Percentiles rank a stretch among this genome's conserved stretches.
phyloP scores from a whole-genome alignment of 2,797 vertebrate genomes.

The Pelobates cultripes region DNA sequence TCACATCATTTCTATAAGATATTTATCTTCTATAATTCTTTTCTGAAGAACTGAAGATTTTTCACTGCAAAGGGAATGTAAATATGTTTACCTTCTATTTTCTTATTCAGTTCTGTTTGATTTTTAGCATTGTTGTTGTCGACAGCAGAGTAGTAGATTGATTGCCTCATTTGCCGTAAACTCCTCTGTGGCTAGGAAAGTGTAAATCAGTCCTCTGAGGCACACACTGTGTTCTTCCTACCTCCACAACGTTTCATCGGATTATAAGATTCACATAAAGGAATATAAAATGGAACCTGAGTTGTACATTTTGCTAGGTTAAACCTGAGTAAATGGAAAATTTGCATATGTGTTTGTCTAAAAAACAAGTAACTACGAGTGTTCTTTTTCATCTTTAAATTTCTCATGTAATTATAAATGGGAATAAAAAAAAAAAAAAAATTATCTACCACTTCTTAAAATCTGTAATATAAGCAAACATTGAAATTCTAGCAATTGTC shows the following conservation, averaged over 20 bases:
- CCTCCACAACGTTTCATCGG: conserved; percentile 13
- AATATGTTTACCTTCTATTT: conserved; percentile 43
- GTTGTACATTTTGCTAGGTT: neutral
- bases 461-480: no score
- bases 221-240: conserved; percentile 19
- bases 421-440: no score
- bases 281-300: conserved; percentile 12
- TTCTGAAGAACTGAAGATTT: conserved; percentile 5
- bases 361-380: neutral
- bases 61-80: conserved; percentile 19
- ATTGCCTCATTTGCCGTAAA: conserved; percentile 39
- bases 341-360: neutral
- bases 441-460: no score
- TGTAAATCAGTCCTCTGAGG: conserved; percentile 36
- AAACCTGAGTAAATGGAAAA: neutral
- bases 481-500: no score
- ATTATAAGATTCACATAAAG: conserved; percentile 15
- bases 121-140: conserved; percentile 19
- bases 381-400: no score
- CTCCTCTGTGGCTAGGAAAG: conserved; percentile 22
- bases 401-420: no score
- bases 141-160: conserved; percentile 34
- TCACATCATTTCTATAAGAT: neutral
- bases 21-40: conserved; percentile 8
- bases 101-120: conserved; percentile 26